A percentile compares a stretch with the other conserved stretches of the same genome.
Evolutionary conservation across 2,797 vertebrate species (phyloP).

Genomic region (Aulostomus chinensis): DNA sequence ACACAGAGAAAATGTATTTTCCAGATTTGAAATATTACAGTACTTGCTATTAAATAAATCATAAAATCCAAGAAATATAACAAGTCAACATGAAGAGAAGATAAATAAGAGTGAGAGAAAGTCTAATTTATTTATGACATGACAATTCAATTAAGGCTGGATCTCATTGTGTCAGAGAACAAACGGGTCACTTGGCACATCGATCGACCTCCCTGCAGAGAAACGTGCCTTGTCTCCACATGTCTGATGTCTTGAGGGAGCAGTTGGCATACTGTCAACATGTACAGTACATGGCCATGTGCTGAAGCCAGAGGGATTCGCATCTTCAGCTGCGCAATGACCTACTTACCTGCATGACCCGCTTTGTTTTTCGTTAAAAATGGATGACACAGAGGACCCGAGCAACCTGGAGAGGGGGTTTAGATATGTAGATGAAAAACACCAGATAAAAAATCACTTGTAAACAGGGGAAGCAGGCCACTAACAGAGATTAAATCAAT

Average conservation of each 20-base stretch:
- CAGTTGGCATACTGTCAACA: conserved; percentile 20
- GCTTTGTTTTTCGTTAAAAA: conserved; percentile 42
- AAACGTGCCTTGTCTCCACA: conserved; percentile 42
- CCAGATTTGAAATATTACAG: no score
- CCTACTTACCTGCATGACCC: conserved; percentile 65
- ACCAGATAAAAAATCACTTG: conserved; percentile 5
- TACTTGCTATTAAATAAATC: no score
- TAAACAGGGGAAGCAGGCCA: conserved; percentile 11
- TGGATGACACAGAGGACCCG: conserved; percentile 24
- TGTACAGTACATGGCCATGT: conserved; percentile 25
- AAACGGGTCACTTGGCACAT: conserved; percentile 25
- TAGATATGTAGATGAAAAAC: conserved; percentile 1
- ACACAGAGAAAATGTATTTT: no score
- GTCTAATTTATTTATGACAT: no score
- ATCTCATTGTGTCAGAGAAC: background rate
- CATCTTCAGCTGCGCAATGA: conserved; percentile 56
- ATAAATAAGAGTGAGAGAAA: no score
- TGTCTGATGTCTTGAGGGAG: conserved; percentile 35
- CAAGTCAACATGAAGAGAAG: no score
- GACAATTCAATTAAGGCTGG: conserved; percentile 8
- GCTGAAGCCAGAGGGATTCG: conserved; percentile 34
- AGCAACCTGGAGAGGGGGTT: conserved; percentile 7
- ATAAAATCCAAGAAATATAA: no score
- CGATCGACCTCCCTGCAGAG: conserved; percentile 17
- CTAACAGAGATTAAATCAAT: conserved; percentile 17